These are phyloP conservation scores for Cosmorhoe ocellata DNA, from an alignment of 2,888 invertebrate species.

Conservation along the genomic window DNA sequence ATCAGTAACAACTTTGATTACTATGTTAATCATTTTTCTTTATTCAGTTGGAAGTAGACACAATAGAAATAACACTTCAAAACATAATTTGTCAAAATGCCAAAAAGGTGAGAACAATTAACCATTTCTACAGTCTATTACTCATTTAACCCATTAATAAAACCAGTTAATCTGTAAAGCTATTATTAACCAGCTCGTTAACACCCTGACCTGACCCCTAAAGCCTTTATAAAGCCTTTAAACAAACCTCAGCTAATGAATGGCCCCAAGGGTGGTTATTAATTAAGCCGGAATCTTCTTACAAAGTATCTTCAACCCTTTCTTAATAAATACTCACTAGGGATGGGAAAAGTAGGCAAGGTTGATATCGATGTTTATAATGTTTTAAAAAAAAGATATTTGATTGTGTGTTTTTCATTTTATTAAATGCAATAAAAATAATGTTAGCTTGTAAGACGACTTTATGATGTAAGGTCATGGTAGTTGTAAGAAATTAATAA, in stretches of 20 bases:
- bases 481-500: too few relatives aligned
- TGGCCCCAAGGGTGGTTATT: slow-evolving; percentile 69
- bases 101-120: slow-evolving; percentile 5
- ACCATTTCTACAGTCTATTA: slow-evolving; percentile 13
- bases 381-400: too few relatives aligned
- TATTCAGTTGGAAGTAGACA: too few relatives aligned
- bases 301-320: slow-evolving; percentile 78
- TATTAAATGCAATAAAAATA: too few relatives aligned
- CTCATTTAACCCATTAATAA: slow-evolving; percentile 31
- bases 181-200: slow-evolving; percentile 46
- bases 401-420: too few relatives aligned
- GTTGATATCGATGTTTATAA: neutral
- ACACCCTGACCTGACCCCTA: slow-evolving; percentile 59
- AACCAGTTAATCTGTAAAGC: slow-evolving; percentile 39
- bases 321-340: slow-evolving; percentile 54
- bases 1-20: too few relatives aligned
- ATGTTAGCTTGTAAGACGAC: too few relatives aligned
- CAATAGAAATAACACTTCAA: neutral
- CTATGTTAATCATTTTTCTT: too few relatives aligned
- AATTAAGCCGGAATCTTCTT: slow-evolving; percentile 75
- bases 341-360: slow-evolving; percentile 10
- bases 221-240: slow-evolving; percentile 56
- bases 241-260: slow-evolving; percentile 68
- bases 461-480: too few relatives aligned
- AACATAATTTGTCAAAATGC: neutral